Evolutionary conservation across 1,140 invertebrate species (phyloP), one percentile per base, ranked within the genome.

Genomic region (Caenorhabditis elegans): DNA sequence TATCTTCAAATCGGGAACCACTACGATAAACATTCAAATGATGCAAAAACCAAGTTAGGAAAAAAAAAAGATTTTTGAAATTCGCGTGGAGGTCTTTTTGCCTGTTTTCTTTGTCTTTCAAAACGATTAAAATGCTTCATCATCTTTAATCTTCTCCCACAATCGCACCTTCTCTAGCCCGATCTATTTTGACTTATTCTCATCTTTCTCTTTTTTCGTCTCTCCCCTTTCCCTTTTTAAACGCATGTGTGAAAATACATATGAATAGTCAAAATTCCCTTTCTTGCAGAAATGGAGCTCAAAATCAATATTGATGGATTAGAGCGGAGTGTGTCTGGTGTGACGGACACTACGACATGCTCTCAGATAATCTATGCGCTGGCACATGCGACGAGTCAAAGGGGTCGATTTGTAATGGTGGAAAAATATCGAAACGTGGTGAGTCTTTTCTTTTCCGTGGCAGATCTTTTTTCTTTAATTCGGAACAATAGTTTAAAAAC

Each of bases 281-380:
- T 51, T 22, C 17, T 51, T 80, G 0, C 46, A 47, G 70, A 17
- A 39, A 83, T 83, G 82, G 82, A 83, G 28, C 78, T 83, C 31
- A 70, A 70, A 55, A 77, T 83, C 26, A 53, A 51, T 34, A 43
- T 83, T 17, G 77, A 79, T 39, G 76, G 60, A 65, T n/a, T 60
- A 4, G 83, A 84, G 34, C 51, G 83, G 24, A 78, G 55, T 17
- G 80, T 84, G 22, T 83, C 65, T 39, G 83, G 83, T 19, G 75
- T 78, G 15, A 70, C 31, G 8, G 79, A 84, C 34, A 60, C 19
- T 5, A 82, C 80, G 24, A 84, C 78, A 8, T 78, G 79, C 28
- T 46, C 70, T 10, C 75, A 75, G n/a, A 70, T 84, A 3, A 81
- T 84, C 24, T 78, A 75, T 43, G 82, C 78, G 31, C 43, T 84